phyloP scores from a whole-genome alignment of 2,888 invertebrate genomes.

The Himalopsyche kuldschensis region DNA sequence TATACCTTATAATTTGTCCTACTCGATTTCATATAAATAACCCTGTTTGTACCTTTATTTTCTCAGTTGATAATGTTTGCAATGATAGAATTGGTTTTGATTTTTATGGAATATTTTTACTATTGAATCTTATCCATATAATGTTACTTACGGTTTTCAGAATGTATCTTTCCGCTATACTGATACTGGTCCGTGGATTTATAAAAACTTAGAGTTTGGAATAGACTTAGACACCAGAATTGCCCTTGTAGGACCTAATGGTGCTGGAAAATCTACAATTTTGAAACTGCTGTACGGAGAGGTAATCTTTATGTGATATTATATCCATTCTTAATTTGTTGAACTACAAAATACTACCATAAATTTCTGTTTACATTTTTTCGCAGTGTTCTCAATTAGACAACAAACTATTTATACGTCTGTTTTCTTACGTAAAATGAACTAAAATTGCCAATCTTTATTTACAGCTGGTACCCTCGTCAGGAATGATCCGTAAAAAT shows the following conservation, averaged over 20 bases:
- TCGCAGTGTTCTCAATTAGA: slow-evolving; percentile 1
- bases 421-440: neutral
- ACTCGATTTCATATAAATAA: too few relatives aligned
- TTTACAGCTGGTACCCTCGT: slow-evolving; percentile 80
- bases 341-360: neutral
- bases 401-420: neutral
- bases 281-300: slow-evolving; percentile 94
- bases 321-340: neutral
- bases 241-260: slow-evolving; percentile 96
- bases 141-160: slow-evolving; percentile 47
- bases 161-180: slow-evolving; percentile 95
- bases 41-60: too few relatives aligned
- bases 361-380: neutral
- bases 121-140: neutral
- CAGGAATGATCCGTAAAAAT: slow-evolving; percentile 97
- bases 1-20: too few relatives aligned
- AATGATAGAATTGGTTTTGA: neutral
- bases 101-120: neutral
- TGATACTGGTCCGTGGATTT: slow-evolving; percentile 86
- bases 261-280: slow-evolving; percentile 97
- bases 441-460: neutral
- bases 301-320: slow-evolving; percentile 49
- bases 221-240: slow-evolving; percentile 95
- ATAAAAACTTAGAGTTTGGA: slow-evolving; percentile 97
- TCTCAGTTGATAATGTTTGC: too few relatives aligned